Evolutionary conservation across 2,888 invertebrate species (phyloP).

Genomic region (Ceriagrion tenellum): DNA sequence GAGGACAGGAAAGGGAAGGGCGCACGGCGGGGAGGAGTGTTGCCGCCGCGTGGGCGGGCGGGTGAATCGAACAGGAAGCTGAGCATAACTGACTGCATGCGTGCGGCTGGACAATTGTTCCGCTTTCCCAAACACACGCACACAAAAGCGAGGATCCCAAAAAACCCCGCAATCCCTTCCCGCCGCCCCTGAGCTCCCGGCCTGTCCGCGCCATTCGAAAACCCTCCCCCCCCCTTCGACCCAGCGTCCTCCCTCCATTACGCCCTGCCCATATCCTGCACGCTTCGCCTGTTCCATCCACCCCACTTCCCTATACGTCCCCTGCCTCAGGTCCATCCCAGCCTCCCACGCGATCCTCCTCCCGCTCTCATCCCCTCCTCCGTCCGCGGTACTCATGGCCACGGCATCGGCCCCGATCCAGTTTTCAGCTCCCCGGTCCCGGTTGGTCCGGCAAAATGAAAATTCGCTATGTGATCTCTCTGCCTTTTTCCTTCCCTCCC

Average conservation of each 20-base stretch:
- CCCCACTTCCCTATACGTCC: not conserved
- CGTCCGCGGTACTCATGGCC: not conserved
- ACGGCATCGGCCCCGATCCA: not conserved
- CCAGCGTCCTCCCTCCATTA: conserved; percentile 19
- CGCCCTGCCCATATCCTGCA: conserved; percentile 52
- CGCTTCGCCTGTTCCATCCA: conserved; percentile 33
- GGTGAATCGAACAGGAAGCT: conserved; percentile 54
- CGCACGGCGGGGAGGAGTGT: not conserved
- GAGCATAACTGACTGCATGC: conserved; percentile 44
- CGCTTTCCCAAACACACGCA: conserved; percentile 50
- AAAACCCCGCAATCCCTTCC: not conserved
- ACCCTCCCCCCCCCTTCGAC: not conserved
- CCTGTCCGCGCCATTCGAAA: not conserved
- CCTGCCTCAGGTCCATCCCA: not conserved
- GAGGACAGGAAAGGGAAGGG: not conserved
- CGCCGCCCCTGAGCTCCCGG: not conserved
- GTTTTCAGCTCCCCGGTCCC: conserved; percentile 27
- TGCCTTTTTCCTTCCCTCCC: not conserved
- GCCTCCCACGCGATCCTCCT: not conserved
- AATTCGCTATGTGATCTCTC: not conserved
- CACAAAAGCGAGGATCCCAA: conserved; percentile 1
- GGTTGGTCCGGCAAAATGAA: conserved; percentile 55
- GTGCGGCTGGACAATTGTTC: conserved; percentile 50
- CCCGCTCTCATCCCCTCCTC: not conserved
- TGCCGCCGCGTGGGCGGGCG: not conserved